Evolutionary conservation across 1,140 invertebrate genomes (phyloP).

Genomic region (Platorchestia sp.): DNA sequence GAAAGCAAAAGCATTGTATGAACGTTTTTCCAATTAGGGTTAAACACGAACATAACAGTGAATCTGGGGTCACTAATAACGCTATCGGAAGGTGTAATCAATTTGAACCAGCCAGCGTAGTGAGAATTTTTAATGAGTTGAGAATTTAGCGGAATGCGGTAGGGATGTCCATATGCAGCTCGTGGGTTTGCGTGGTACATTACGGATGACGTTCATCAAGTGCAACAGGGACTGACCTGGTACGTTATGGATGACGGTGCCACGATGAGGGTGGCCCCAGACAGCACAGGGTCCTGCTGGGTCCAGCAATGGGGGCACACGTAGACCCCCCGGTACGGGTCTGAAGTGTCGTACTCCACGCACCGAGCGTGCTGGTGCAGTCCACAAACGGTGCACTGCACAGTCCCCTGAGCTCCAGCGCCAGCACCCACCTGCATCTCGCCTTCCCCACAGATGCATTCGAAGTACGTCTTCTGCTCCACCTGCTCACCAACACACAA

Average conservation of each 20-base stretch:
- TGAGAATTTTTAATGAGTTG: too few relatives aligned
- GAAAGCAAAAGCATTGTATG: too few relatives aligned
- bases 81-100: too few relatives aligned
- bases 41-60: too few relatives aligned
- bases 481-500: constrained; percentile 64
- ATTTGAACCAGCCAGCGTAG: too few relatives aligned
- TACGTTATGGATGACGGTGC: constrained; percentile 78
- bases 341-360: constrained; percentile 74
- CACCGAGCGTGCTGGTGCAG: constrained; percentile 77
- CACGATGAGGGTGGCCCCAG: constrained; percentile 81
- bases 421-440: constrained; percentile 58
- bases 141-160: too few relatives aligned
- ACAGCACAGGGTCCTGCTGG: constrained; percentile 73
- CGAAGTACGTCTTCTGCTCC: constrained; percentile 68
- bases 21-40: too few relatives aligned
- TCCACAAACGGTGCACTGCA: constrained; percentile 75
- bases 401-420: constrained; percentile 68
- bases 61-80: too few relatives aligned
- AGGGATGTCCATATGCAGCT: too few relatives aligned
- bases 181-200: too few relatives aligned
- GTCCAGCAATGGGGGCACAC: constrained; percentile 79
- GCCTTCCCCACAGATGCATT: constrained; percentile 69
- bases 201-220: too few relatives aligned
- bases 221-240: constrained; percentile 65
- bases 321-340: constrained; percentile 71